phyloP scores from a whole-genome alignment of 2,888 invertebrate species.

The Scotopteryx bipunctaria region DNA sequence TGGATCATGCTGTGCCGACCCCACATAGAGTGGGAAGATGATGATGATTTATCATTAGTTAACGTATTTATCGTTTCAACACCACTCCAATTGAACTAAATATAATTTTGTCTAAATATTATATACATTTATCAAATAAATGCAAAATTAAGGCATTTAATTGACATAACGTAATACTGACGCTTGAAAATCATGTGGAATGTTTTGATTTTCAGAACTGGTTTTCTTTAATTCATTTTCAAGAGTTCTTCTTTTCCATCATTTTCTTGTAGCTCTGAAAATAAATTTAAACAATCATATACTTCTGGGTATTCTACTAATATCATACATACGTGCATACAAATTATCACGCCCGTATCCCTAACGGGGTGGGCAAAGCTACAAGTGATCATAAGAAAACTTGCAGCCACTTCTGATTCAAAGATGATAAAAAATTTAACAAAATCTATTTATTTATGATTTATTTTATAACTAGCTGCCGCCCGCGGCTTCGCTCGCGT shows the following conservation, averaged over 20 bases:
- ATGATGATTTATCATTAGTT: no score
- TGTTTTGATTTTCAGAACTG: conserved; percentile 22
- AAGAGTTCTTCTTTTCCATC: conserved; percentile 52
- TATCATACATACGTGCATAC: no score
- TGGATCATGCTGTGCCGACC: no score
- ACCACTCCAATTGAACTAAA: neutral
- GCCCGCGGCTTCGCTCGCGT: no score
- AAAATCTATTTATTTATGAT: neutral
- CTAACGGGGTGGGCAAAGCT: no score
- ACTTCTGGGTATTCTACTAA: no score
- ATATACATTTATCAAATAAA: conserved; percentile 20
- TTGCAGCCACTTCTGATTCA: no score
- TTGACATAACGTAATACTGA: conserved; percentile 20
- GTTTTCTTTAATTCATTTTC: conserved; percentile 26
- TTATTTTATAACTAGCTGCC: no score
- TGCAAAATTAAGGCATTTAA: conserved; percentile 22
- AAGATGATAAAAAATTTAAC: no score
- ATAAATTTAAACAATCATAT: conserved; percentile 34
- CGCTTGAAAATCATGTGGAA: conserved; percentile 21
- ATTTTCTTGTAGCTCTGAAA: conserved; percentile 70
- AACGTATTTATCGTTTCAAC: neutral
- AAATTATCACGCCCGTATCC: no score
- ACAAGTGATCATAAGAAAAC: no score
- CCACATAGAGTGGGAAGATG: no score
- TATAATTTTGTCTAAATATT: neutral